These are phyloP conservation scores for Pseudomyrmex dendroicus DNA, from an alignment of 1,140 invertebrate genomes.

Conservation along the genomic window DNA sequence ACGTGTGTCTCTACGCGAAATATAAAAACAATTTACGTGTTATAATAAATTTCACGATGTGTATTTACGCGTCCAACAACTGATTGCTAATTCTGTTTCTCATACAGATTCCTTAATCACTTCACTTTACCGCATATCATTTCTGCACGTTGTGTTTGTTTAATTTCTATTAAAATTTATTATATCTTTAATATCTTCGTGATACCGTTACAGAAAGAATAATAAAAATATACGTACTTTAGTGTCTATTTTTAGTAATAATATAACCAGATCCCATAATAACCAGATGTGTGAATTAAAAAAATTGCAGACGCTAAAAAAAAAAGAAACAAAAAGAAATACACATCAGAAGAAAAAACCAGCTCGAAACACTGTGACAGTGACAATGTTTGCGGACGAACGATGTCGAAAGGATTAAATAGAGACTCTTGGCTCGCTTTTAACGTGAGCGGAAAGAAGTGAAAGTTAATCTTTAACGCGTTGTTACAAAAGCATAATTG, in stretches of 20 bases:
- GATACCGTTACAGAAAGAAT: no score
- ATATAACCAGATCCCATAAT: no score
- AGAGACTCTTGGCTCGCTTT: slow-evolving; percentile 25
- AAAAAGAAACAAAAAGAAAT: neutral
- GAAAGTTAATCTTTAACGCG: slow-evolving; percentile 71
- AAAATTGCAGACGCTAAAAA: no score
- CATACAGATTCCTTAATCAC: neutral
- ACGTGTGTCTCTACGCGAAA: neutral
- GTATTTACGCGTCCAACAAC: slow-evolving; percentile 1
- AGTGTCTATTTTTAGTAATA: no score
- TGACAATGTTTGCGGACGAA: slow-evolving; percentile 5
- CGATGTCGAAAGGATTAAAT: slow-evolving; percentile 36
- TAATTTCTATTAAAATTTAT: neutral
- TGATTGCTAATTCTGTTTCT: slow-evolving; percentile 28
- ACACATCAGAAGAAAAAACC: neutral
- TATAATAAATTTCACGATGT: neutral
- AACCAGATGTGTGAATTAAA: neutral
- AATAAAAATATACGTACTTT: no score
- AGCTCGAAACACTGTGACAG: neutral
- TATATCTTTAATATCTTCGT: no score
- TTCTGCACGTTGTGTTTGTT: neutral
- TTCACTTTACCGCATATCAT: neutral
- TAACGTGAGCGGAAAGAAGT: slow-evolving; percentile 62
- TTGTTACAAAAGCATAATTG: slow-evolving; percentile 73
- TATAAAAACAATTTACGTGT: neutral